These are phyloP conservation scores for Philonicus albiceps DNA, from an alignment of 2,888 invertebrate species.

Conservation along the genomic window DNA sequence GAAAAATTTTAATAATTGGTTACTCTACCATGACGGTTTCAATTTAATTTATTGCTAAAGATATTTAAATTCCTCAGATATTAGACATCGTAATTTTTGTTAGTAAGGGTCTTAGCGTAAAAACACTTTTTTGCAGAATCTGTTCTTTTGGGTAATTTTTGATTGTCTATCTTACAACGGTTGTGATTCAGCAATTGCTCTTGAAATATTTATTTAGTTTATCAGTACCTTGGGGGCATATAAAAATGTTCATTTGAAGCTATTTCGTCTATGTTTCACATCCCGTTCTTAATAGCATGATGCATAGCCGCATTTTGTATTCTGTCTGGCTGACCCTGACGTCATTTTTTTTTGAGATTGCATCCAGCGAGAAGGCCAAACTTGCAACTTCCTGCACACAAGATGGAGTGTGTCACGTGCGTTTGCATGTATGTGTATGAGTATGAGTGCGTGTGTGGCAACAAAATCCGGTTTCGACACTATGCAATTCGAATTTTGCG, in stretches of 20 bases:
- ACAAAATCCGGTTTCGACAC: conserved; percentile 17
- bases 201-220: not conserved
- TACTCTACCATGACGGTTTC: too few relatives aligned
- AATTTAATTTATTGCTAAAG: too few relatives aligned
- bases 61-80: too few relatives aligned
- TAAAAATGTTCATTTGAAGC: not conserved
- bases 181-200: not conserved
- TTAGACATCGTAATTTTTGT: too few relatives aligned
- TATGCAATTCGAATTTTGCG: not conserved
- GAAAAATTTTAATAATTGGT: too few relatives aligned
- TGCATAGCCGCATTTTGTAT: not conserved
- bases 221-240: not conserved
- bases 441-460: not conserved
- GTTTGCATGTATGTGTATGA: too few relatives aligned
- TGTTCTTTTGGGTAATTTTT: too few relatives aligned
- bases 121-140: too few relatives aligned
- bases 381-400: conserved; percentile 21
- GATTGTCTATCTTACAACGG: not conserved
- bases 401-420: not conserved
- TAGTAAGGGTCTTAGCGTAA: too few relatives aligned
- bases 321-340: conserved; percentile 12
- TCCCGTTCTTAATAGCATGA: not conserved
- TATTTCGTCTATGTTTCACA: not conserved
- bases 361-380: conserved; percentile 13
- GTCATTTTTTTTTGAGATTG: conserved; percentile 1